phyloP scores from a whole-genome alignment of 2,797 vertebrate genomes.

The Miichthys miiuy region DNA sequence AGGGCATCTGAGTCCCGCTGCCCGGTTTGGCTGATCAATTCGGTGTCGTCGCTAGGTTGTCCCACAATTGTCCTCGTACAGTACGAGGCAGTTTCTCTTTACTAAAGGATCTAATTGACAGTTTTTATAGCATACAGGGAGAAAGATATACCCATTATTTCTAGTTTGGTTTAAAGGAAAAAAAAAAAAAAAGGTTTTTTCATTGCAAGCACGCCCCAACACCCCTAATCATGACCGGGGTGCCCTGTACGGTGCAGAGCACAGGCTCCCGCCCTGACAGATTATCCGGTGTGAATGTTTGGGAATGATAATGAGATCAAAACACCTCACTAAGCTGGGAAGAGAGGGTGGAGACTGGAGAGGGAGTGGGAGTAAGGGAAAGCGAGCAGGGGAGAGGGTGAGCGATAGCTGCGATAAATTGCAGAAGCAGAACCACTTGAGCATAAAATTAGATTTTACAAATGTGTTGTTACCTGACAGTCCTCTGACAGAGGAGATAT shows the following conservation, averaged over 20 bases:
- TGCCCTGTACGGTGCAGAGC: constrained; percentile 73
- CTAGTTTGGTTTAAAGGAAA: constrained; percentile 34
- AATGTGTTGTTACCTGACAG: constrained; percentile 90
- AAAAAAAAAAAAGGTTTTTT: constrained; percentile 53
- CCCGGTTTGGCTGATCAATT: constrained; percentile 68
- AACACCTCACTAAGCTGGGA: constrained; percentile 79
- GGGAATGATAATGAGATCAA: constrained; percentile 86
- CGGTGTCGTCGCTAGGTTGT: constrained; percentile 50
- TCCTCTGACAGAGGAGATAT: constrained; percentile 87
- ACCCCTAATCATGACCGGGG: constrained; percentile 74
- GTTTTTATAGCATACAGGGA: constrained; percentile 44
- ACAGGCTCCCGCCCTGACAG: constrained; percentile 78
- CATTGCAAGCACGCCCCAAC: constrained; percentile 68
- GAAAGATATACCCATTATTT: constrained; percentile 53
- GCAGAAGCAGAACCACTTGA: constrained; percentile 88
- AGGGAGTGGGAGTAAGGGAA: constrained; percentile 53
- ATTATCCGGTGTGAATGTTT: constrained; percentile 86
- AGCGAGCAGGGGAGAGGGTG: constrained; percentile 66
- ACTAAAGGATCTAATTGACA: constrained; percentile 54
- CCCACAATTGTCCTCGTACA: constrained; percentile 51
- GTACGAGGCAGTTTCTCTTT: constrained; percentile 48
- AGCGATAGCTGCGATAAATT: constrained; percentile 86
- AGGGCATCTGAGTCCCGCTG: constrained; percentile 66
- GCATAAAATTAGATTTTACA: constrained; percentile 93
- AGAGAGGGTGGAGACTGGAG: constrained; percentile 77